Conservation (phyloP, 2,113 vertebrate genomes). For the Lophochroa leadbeateri region DNA sequence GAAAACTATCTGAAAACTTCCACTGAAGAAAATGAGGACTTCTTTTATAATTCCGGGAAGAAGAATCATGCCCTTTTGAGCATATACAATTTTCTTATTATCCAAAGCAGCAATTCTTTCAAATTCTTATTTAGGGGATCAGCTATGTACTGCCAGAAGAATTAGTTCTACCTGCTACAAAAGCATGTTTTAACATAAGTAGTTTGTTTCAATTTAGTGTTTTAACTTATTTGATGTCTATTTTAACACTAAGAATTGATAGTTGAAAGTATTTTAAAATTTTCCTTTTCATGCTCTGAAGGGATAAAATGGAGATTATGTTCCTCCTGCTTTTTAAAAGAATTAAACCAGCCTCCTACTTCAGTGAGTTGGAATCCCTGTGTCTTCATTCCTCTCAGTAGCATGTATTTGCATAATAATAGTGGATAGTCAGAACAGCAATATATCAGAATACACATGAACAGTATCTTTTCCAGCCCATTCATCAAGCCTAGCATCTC, state of each 20-base stretch:
- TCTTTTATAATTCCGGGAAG: background rate
- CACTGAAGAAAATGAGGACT: background rate
- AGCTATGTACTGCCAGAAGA: slow-evolving; percentile 31
- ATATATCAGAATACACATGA: slow-evolving; percentile 11
- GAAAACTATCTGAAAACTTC: background rate
- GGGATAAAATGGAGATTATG: slow-evolving; percentile 4
- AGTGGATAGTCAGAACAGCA: slow-evolving; percentile 8
- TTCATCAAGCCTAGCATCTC: slow-evolving; percentile 10
- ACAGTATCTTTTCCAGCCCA: slow-evolving; percentile 9
- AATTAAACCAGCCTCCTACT: slow-evolving; percentile 31
- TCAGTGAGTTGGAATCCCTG: background rate
- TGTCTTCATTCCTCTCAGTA: slow-evolving; percentile 8
- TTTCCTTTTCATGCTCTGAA: background rate
- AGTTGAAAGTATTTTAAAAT: background rate
- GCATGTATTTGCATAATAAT: slow-evolving; percentile 58
- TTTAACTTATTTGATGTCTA: slow-evolving; percentile 16
- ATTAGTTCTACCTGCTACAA: slow-evolving; percentile 13
- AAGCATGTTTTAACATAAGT: slow-evolving; percentile 27
- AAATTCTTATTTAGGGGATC: background rate
- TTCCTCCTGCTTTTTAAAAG: background rate
- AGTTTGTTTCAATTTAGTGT: slow-evolving; percentile 5
- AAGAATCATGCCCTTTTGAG: background rate
- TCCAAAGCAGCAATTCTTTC: background rate
- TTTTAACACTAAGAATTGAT: background rate
- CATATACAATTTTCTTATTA: background rate